These are phyloP conservation scores for Varanus salvator DNA, from an alignment of 2,113 vertebrate species.

Conservation along the genomic window DNA sequence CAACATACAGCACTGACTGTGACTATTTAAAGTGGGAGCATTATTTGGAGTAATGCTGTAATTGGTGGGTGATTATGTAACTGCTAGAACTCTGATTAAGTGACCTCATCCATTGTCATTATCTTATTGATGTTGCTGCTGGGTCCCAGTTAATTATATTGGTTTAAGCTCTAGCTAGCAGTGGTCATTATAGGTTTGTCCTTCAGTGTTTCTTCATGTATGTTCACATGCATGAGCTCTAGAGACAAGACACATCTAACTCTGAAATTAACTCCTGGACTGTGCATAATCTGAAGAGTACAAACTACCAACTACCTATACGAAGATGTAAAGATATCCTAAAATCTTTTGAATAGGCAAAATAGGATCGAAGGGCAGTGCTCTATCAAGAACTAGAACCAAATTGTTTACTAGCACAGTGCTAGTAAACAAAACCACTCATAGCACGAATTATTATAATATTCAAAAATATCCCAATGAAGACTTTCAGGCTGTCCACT, in stretches of 20 bases:
- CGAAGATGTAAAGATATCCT: neutral
- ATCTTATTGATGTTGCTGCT: neutral
- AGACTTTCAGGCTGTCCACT: neutral
- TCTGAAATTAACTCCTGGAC: neutral
- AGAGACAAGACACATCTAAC: neutral
- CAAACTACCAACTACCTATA: neutral
- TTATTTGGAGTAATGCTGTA: neutral
- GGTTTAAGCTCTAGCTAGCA: neutral
- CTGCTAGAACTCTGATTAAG: neutral
- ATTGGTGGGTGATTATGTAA: neutral
- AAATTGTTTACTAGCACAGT: neutral
- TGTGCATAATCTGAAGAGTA: neutral
- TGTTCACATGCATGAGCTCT: neutral
- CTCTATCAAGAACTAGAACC: neutral
- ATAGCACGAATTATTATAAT: neutral
- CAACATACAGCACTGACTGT: too few relatives aligned
- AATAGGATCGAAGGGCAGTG: neutral
- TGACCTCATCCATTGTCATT: neutral
- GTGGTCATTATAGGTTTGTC: neutral
- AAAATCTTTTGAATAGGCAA: neutral
- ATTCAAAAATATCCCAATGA: neutral
- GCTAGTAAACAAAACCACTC: neutral
- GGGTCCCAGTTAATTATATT: neutral
- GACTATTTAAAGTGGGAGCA: neutral
- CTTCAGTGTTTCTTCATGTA: neutral